These are phyloP conservation scores for Platyscapa corneri DNA, from an alignment of 1,140 invertebrate genomes.

Conservation along the genomic window DNA sequence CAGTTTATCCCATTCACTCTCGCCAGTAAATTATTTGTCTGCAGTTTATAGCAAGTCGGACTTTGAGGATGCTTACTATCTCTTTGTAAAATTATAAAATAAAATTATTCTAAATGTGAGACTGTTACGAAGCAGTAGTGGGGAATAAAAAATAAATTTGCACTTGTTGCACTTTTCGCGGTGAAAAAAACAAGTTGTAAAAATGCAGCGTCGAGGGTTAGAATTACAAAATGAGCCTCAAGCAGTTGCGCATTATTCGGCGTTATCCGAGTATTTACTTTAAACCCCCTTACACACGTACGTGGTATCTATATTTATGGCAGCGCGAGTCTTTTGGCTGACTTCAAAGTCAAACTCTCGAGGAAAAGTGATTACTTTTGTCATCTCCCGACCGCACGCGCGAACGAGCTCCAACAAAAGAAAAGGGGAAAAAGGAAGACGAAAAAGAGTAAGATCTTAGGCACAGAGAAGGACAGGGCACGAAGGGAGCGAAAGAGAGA, in stretches of 20 bases:
- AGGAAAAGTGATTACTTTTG: conserved; percentile 54
- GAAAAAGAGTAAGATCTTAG: not conserved
- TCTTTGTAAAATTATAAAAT: not conserved
- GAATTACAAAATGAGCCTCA: not conserved
- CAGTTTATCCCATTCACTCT: conserved; percentile 28
- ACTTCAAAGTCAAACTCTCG: conserved; percentile 53
- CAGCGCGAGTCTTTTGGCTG: conserved; percentile 35
- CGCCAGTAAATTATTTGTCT: conserved; percentile 31
- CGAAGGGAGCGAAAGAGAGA: not conserved
- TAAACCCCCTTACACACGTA: not conserved
- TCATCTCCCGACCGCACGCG: conserved; percentile 49
- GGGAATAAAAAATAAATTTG: not conserved
- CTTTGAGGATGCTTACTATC: not conserved
- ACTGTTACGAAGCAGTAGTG: not conserved
- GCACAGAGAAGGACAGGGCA: not conserved
- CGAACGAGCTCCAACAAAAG: conserved; percentile 45
- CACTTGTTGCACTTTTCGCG: not conserved
- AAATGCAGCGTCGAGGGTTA: not conserved
- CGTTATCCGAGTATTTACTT: not conserved
- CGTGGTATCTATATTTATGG: conserved; percentile 10
- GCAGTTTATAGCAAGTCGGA: conserved; percentile 14
- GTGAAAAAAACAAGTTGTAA: too few relatives aligned
- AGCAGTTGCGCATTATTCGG: not conserved
- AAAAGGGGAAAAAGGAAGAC: not conserved
- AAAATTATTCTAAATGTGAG: not conserved